Conservation (phyloP, 2,113 vertebrate genomes). For the Heliornis fulica region DNA sequence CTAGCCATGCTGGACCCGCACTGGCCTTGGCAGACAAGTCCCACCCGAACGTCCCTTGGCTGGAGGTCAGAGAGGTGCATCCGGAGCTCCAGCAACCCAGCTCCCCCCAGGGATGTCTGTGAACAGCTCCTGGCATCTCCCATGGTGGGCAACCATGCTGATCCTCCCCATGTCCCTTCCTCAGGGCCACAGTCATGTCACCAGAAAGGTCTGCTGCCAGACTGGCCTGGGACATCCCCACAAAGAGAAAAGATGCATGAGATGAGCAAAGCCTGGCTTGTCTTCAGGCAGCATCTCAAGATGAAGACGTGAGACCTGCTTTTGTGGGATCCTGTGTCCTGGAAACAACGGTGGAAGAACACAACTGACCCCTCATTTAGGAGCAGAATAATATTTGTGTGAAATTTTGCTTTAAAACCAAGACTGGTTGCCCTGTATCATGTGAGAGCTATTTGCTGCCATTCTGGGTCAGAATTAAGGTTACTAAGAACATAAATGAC, state of each 20-base stretch:
- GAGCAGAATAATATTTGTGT: background rate
- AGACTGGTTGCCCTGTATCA: background rate
- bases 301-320: background rate
- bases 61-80: background rate
- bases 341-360: background rate
- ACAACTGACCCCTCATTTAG: background rate
- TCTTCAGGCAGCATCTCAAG: background rate
- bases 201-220: accelerated
- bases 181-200: background rate
- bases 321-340: background rate
- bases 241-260: background rate
- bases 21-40: background rate
- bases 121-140: background rate
- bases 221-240: background rate
- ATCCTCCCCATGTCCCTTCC: accelerated
- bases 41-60: accelerated
- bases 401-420: background rate
- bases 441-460: background rate
- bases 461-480: background rate
- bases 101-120: background rate
- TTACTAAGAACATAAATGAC: background rate
- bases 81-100: background rate
- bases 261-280: background rate
- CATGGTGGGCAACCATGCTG: background rate
- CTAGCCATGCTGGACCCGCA: background rate